Evolutionary conservation across 2,888 invertebrate species (phyloP).

Genomic region (Synergus umbraculus): DNA sequence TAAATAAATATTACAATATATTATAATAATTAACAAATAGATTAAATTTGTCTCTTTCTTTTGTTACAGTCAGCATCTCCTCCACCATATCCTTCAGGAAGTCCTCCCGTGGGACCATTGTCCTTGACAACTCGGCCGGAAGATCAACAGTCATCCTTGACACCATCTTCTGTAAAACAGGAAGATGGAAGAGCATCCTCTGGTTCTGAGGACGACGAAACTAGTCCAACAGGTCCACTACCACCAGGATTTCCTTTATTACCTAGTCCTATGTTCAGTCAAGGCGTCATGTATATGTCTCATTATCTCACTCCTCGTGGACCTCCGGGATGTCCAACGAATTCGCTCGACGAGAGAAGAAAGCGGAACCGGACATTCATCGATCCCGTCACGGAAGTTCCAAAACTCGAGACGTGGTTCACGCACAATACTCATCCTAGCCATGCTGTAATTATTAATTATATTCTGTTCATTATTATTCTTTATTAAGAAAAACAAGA

Average conservation of each 20-base stretch:
- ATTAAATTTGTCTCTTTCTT: background rate
- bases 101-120: slow-evolving; percentile 72
- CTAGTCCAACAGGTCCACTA: slow-evolving; percentile 78
- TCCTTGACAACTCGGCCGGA: slow-evolving; percentile 74
- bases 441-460: slow-evolving; percentile 80
- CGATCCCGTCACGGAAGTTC: slow-evolving; percentile 98
- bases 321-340: slow-evolving; percentile 76
- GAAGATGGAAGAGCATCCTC: slow-evolving; percentile 74
- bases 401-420: slow-evolving; percentile 96
- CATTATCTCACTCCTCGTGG: slow-evolving; percentile 85
- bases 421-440: slow-evolving; percentile 98
- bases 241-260: slow-evolving; percentile 87
- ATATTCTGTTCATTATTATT: background rate
- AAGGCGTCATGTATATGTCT: slow-evolving; percentile 95
- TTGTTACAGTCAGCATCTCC: slow-evolving; percentile 70
- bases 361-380: slow-evolving; percentile 99
- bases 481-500: background rate
- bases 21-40: background rate
- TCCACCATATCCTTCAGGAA: slow-evolving; percentile 73
- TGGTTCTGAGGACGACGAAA: slow-evolving; percentile 81
- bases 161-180: slow-evolving; percentile 70
- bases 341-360: slow-evolving; percentile 88
- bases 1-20: background rate
- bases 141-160: slow-evolving; percentile 71
- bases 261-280: slow-evolving; percentile 92